Conservation (phyloP, 2,797 vertebrate genomes). For the Micrastur ruficollis region DNA sequence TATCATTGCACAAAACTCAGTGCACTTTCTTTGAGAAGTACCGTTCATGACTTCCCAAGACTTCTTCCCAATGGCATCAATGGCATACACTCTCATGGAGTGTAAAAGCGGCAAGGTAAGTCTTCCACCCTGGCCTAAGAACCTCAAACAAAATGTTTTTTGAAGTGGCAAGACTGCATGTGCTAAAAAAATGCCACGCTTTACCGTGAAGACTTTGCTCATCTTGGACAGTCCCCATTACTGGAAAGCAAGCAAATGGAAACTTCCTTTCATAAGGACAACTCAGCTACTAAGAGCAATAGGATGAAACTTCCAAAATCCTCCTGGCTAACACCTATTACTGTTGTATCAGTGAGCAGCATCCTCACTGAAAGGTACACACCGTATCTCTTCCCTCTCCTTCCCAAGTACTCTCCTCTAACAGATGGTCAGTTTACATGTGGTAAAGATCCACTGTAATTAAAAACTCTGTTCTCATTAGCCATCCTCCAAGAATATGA, state of each 20-base stretch:
- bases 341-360: background rate
- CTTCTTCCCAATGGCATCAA: background rate
- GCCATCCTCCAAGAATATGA: background rate
- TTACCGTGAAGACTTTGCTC: background rate
- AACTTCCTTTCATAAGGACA: background rate
- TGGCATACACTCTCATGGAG: fast-evolving
- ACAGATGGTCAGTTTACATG: background rate
- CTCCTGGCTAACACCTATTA: background rate
- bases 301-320: background rate
- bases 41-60: background rate
- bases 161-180: background rate
- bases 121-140: background rate
- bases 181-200: background rate
- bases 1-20: background rate
- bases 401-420: background rate
- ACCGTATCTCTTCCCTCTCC: background rate
- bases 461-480: background rate
- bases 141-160: background rate
- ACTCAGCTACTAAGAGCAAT: background rate
- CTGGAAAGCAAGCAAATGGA: background rate
- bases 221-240: background rate
- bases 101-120: background rate
- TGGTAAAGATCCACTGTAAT: background rate
- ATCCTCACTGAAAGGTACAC: background rate
- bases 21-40: background rate